Base-by-base conservation (phyloP, 1,140 invertebrate genomes). In the Drosophila pachea region DNA sequence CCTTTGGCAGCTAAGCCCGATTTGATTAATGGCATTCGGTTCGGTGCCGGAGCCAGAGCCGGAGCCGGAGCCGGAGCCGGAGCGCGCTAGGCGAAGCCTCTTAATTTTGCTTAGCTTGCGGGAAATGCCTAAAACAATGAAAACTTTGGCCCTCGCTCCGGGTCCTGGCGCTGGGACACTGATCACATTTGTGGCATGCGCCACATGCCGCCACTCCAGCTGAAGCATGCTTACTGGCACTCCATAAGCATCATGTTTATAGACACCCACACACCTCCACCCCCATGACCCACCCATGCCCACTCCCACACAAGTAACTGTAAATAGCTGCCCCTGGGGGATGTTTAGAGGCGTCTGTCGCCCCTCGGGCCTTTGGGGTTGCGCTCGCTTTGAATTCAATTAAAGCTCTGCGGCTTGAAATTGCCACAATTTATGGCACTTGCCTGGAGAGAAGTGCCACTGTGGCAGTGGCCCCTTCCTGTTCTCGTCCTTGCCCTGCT, bases 301-400 rank as follows among this genome's bases (percentile, higher is more conserved):
- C 22, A 3, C 22, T 54, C 53, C 36, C 64, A 56, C 48, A 73
- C 40, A 14, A n/a, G 40, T 66, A 73, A 76, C 77, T 70, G 82
- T 86, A 86, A 86, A 87, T 83, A 83, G 83, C 87, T 86, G 84
- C 87, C 87, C 50, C 63, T 87, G 84, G 87, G 87, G 87, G 87
- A 89, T 88, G 87, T 88, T 89, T 88, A 89, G 78, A 68, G 72
- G 31, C 62, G 56, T 45, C 58, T 68, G 79, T 76, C 79, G 74
- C 70, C 74, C 77, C 74, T 79, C 76, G 36, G 53, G 38, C 22
- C 22, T 22, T 61, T 66, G 65, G 67, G 73, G 70, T 86, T 81
- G 61, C 73, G 36, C 66, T 69, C 78, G 65, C 70, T 75, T 83
- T 78, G 78, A 86, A 86, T 86, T 86, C 81, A 86, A 86, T 86